A percentile compares a stretch with the other conserved stretches of the same genome.
phyloP scores from a whole-genome alignment of 2,113 vertebrate genomes.

The Bubo bubo region DNA sequence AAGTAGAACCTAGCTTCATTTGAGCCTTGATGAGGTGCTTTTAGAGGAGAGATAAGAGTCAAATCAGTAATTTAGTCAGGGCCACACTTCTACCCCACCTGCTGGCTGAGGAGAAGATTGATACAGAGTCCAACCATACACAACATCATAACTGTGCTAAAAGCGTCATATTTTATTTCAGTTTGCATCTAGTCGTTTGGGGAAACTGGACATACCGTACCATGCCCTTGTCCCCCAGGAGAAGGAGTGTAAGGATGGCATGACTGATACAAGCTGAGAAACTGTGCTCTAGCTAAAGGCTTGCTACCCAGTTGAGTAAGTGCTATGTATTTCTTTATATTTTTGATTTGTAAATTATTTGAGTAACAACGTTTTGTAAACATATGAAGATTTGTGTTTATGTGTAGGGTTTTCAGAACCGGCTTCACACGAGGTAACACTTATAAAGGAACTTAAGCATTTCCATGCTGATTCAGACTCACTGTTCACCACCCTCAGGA shows the following conservation, averaged over 20 bases:
- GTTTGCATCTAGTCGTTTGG: background rate
- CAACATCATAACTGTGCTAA: background rate
- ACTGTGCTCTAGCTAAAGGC: background rate
- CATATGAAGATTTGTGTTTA: fast-evolving
- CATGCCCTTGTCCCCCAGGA: too few relatives aligned
- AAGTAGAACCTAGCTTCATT: background rate
- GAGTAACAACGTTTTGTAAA: background rate
- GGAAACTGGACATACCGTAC: fast-evolving
- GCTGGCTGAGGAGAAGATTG: background rate
- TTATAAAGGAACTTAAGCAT: fast-evolving
- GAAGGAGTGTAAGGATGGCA: fast-evolving
- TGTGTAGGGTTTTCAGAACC: fast-evolving
- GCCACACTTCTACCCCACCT: background rate
- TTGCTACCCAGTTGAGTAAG: fast-evolving
- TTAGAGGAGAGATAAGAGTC: background rate
- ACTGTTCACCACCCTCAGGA: fast-evolving
- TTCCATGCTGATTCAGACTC: background rate
- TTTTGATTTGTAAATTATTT: background rate
- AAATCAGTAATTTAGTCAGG: background rate
- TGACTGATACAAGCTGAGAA: background rate
- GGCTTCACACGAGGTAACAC: background rate
- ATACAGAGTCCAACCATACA: background rate
- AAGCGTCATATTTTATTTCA: background rate
- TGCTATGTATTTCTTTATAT: fast-evolving
- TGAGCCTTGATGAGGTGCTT: background rate